Percentiles rank a stretch among this genome's conserved stretches.
These are phyloP conservation scores for Pocillopora verrucosa DNA, from an alignment of 64 coral and sea anemone species.

Conservation along the genomic window DNA sequence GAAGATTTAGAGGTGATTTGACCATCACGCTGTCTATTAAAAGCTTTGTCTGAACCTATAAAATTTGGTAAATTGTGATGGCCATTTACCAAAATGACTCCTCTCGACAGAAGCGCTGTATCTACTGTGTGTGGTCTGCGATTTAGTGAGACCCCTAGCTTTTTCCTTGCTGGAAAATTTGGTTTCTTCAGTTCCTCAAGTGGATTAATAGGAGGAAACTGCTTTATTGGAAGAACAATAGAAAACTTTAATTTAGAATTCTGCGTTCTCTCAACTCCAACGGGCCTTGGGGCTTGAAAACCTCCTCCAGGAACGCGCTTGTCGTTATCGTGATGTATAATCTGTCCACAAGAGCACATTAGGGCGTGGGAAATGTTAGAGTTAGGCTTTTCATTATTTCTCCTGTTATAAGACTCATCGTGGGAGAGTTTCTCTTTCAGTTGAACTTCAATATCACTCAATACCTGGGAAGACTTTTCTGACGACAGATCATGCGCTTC, in stretches of 20 bases:
- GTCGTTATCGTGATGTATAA: neutral
- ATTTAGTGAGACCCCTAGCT: neutral
- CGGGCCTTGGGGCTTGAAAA: neutral
- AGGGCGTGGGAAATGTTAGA: neutral
- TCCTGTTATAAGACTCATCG: neutral
- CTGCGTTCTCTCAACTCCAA: neutral
- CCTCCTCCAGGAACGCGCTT: neutral
- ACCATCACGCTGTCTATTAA: neutral
- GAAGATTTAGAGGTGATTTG: neutral
- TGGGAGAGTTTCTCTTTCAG: neutral
- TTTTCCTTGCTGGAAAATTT: neutral
- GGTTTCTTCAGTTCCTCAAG: constrained; percentile 1
- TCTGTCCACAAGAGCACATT: neutral
- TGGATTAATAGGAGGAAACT: constrained; percentile 50
- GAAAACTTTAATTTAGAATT: neutral
- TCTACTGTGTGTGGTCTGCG: constrained; percentile 33
- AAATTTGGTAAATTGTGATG: constrained; percentile 16
- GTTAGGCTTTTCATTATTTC: neutral
- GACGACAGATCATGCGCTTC: neutral
- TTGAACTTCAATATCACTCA: neutral
- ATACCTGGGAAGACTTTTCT: neutral
- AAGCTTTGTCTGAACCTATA: neutral
- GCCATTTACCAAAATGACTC: neutral
- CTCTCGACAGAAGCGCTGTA: constrained; percentile 6
- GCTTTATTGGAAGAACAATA: constrained; percentile 10